Conservation (phyloP, 1,140 invertebrate genomes). For the Heliothis subflexa region DNA sequence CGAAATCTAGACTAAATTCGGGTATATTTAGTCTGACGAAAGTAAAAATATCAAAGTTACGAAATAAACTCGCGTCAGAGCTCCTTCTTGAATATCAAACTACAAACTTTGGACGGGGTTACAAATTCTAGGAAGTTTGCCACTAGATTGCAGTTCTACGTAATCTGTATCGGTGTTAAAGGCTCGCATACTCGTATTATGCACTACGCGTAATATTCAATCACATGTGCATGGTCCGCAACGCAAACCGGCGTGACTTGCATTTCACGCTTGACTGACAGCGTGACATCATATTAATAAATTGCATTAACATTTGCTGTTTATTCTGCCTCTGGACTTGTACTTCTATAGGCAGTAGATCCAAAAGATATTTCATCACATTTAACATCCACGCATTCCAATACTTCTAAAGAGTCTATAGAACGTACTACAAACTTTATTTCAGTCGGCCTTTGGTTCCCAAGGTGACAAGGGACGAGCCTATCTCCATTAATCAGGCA, state of each 20-base stretch:
- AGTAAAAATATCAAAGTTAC: constrained; percentile 19
- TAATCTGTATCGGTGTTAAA: not conserved
- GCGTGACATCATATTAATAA: constrained; percentile 39
- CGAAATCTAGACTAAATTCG: not conserved
- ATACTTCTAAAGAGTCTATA: not conserved
- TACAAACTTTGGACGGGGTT: constrained; percentile 8
- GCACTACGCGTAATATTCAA: constrained; percentile 8
- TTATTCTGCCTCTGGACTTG: not conserved
- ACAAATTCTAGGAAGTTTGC: not conserved
- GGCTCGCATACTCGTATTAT: not conserved
- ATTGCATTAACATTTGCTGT: constrained; percentile 39
- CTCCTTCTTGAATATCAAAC: constrained; percentile 17
- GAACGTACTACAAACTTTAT: not conserved
- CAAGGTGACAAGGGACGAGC: constrained; percentile 14
- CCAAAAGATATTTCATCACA: not conserved
- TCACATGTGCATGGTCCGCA: constrained; percentile 22
- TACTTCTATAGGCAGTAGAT: not conserved
- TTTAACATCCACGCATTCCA: not conserved
- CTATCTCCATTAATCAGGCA: constrained; percentile 11
- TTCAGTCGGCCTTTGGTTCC: not conserved
- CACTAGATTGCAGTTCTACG: not conserved
- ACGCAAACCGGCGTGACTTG: constrained; percentile 35
- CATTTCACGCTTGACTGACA: constrained; percentile 38
- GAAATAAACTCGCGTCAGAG: constrained; percentile 4
- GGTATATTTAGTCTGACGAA: not conserved